phyloP scores from a whole-genome alignment of 30 jellyfish, hydroid and myxozoan genomes.

The Aurelia sp. region DNA sequence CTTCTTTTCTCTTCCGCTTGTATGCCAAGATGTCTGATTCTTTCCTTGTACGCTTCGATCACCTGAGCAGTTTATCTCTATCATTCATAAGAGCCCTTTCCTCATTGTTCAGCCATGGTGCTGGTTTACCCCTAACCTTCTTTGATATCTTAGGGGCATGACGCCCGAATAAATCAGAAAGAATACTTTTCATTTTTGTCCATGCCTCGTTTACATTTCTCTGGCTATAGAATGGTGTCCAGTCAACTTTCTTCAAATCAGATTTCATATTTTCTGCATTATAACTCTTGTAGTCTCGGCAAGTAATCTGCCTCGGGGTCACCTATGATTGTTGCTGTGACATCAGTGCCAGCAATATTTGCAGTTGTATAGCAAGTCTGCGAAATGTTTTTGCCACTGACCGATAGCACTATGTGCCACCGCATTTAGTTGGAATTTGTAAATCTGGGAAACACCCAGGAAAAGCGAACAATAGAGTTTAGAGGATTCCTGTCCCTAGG shows the following conservation, averaged over 20 bases:
- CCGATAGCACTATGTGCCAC: no score
- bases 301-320: no score
- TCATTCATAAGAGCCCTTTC: neutral
- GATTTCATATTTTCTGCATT: no score
- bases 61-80: neutral
- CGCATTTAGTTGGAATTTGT: no score
- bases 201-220: slow-evolving; percentile 52
- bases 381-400: no score
- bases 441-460: no score
- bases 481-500: no score
- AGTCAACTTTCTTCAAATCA: slow-evolving; percentile 45
- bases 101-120: slow-evolving; percentile 9
- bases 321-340: slow-evolving; percentile 48
- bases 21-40: slow-evolving; percentile 26
- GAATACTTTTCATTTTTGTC: slow-evolving; percentile 35
- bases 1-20: no score
- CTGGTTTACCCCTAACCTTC: slow-evolving; percentile 34
- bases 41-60: no score
- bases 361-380: no score
- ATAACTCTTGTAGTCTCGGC: no score
- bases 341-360: slow-evolving; percentile 25
- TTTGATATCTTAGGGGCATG: slow-evolving; percentile 59
- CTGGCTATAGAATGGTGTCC: slow-evolving; percentile 38
- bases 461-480: no score
- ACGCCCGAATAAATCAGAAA: slow-evolving; percentile 33